Base-by-base conservation (phyloP, 2,797 vertebrate species). In the Eidolon dupreanum region DNA sequence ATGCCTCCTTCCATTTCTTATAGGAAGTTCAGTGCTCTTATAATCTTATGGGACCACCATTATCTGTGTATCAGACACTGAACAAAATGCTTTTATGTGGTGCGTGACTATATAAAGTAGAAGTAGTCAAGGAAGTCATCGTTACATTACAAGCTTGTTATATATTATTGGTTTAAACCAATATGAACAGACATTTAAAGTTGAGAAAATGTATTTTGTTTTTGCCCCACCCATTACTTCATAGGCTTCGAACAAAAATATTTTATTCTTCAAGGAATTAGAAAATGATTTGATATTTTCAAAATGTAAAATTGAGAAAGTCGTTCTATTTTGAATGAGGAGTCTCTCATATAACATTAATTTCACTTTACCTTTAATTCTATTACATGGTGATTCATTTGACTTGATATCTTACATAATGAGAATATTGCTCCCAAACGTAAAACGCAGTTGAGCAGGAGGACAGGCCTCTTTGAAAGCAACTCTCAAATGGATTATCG, bases 231-330 rank as follows among this genome's bases (percentile, higher is more conserved):
- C 49, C 49, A 6, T 75, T 92, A 31, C 68, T 8, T 82, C 2
- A 8, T 22, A 7, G 55, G 26, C 13, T 75, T 63, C 26, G 22
- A 94, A 63, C 10, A 31, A 68, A 95, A 88, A 85, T 0, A 33
- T 51, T 78, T 73, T 90, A 74, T 6, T 38, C 8, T 87, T 96
- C 13, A 33, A 26, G 31, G 38, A 93, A 13, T 86, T 55, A 68
- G 28, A 68, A n/a, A 31, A n/a, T 1, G 33, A 59, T 38, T 10
- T 57, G 6, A 85, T 90, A 90, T 87, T 88, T 94, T 95, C 87
- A 96, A 85, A 91, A 43, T 43, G 2, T 95, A 59, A 92, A 79
- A 74, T 70, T 74, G 31, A 92, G 9, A 26, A 85, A 17, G 12
- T 51, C 28, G 15, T n/a, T 61, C 8, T 55, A 31, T 79, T 93